These are phyloP conservation scores for Sinocyclocheilus maitianheensis DNA, from an alignment of 2,113 vertebrate genomes.

Conservation along the genomic window DNA sequence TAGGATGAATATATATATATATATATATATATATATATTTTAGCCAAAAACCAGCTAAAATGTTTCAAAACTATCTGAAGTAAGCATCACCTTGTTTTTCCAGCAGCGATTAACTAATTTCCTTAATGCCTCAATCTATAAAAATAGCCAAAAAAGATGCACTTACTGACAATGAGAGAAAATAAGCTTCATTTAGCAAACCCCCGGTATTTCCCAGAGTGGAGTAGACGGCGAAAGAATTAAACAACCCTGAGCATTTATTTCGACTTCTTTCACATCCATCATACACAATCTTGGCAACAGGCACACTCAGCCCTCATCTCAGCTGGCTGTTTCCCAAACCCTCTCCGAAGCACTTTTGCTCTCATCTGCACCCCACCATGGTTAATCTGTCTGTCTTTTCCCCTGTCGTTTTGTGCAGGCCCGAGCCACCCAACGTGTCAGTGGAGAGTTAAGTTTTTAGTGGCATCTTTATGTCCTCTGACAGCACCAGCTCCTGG, in stretches of 20 bases:
- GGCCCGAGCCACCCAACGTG: conserved; percentile 37
- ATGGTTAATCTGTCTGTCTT: conserved; percentile 59
- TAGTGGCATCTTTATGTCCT: conserved; percentile 60
- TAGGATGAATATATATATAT: background rate
- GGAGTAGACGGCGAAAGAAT: conserved; percentile 9
- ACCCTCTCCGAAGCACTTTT: conserved; percentile 46
- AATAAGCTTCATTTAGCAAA: background rate
- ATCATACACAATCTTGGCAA: conserved; percentile 47
- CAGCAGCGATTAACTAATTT: background rate
- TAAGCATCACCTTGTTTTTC: background rate
- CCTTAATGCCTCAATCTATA: background rate
- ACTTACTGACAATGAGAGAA: background rate
- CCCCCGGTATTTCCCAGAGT: background rate
- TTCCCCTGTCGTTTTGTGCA: conserved; percentile 47
- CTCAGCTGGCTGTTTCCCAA: conserved; percentile 44
- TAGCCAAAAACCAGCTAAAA: background rate
- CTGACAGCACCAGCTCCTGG: conserved; percentile 60
- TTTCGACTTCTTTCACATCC: conserved; percentile 39
- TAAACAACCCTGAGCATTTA: conserved; percentile 34
- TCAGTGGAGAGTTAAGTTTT: conserved; percentile 56
- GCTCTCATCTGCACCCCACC: conserved; percentile 47
- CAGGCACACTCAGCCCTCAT: conserved; percentile 35
- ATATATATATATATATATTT: background rate
- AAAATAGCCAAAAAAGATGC: background rate
- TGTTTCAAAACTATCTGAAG: background rate